These are phyloP conservation scores for Halichoeres trimaculatus DNA, from an alignment of 2,113 vertebrate genomes.

Conservation along the genomic window DNA sequence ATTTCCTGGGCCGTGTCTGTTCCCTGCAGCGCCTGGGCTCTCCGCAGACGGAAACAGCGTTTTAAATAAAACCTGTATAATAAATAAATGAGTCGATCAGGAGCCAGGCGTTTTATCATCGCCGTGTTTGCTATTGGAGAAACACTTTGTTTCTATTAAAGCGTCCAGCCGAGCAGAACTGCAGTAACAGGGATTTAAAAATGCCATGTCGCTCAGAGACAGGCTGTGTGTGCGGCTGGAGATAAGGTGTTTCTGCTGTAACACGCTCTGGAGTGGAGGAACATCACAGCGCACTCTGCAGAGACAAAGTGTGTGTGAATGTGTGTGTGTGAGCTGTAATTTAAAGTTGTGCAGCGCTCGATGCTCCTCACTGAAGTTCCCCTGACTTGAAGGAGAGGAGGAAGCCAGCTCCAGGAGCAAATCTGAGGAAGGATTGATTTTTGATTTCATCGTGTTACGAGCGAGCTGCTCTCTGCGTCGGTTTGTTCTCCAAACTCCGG, in stretches of 20 bases:
- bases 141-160: slow-evolving; percentile 63
- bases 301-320: slow-evolving; percentile 36
- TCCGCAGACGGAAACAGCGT: slow-evolving; percentile 26
- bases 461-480: slow-evolving; percentile 5
- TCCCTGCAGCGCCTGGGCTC: slow-evolving; percentile 21
- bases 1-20: background rate
- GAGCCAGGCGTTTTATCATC: slow-evolving; percentile 33
- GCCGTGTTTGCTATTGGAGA: slow-evolving; percentile 46
- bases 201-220: slow-evolving; percentile 46
- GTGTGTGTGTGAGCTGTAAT: slow-evolving; percentile 10
- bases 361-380: background rate
- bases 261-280: slow-evolving; percentile 23
- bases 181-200: slow-evolving; percentile 62
- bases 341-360: slow-evolving; percentile 37
- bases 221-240: slow-evolving; percentile 35
- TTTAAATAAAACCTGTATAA: slow-evolving; percentile 45
- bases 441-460: slow-evolving; percentile 30
- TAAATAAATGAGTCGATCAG: slow-evolving; percentile 45
- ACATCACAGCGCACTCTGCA: slow-evolving; percentile 18
- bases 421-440: slow-evolving; percentile 36
- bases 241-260: slow-evolving; percentile 51
- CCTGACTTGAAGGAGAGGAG: background rate
- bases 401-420: background rate
- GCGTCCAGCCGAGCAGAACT: slow-evolving; percentile 45
- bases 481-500: background rate